These are phyloP conservation scores for Pitta sordida DNA, from an alignment of 2,113 vertebrate species.

Conservation along the genomic window DNA sequence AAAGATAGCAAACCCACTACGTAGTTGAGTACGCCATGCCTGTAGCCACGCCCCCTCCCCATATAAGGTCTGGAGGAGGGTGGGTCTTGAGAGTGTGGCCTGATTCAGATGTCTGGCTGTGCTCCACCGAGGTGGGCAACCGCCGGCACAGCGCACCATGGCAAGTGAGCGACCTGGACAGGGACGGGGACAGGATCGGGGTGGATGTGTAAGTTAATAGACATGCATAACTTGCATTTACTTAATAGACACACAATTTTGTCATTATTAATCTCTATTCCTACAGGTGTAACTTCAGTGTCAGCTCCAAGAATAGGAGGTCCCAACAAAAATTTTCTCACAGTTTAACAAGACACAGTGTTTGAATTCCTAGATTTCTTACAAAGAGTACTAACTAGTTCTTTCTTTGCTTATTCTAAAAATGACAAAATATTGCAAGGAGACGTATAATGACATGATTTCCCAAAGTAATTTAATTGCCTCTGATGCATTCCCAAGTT, in stretches of 20 bases:
- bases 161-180: no score
- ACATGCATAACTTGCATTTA: neutral
- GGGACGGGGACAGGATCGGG: no score
- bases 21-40: no score
- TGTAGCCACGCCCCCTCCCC: no score
- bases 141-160: no score
- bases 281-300: neutral
- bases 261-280: neutral
- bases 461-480: slow-evolving; percentile 55
- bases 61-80: no score
- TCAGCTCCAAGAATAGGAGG: neutral
- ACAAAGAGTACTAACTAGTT: neutral
- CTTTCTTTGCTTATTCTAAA: slow-evolving; percentile 7
- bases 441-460: slow-evolving; percentile 17
- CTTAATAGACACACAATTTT: neutral
- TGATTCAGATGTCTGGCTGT: no score
- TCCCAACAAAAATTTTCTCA: neutral
- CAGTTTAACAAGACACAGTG: neutral
- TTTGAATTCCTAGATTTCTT: neutral
- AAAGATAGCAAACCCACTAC: no score
- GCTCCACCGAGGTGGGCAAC: no score
- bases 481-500: slow-evolving; percentile 3
- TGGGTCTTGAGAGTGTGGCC: no score
- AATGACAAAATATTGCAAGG: slow-evolving; percentile 10
- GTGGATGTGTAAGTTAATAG: no score